Conservation (phyloP, 2,888 invertebrate species). For the Beris chalybata region DNA sequence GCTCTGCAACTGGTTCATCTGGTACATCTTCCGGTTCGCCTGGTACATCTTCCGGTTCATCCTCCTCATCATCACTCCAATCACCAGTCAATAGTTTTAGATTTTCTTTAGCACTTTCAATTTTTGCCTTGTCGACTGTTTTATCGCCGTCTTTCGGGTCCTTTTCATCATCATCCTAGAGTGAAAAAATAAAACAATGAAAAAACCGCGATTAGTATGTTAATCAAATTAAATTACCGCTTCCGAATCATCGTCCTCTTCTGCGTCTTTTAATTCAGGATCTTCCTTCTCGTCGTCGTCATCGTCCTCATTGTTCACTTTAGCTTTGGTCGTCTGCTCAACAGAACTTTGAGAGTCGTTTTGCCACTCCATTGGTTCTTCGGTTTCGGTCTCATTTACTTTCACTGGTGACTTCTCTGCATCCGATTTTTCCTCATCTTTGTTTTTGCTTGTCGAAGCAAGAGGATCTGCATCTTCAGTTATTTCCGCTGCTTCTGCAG, state of each 20-base stretch:
- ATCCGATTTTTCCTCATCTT: constrained; percentile 16
- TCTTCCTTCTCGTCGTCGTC: constrained; percentile 31
- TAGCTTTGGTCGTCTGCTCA: background rate
- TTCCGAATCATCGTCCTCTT: constrained; percentile 27
- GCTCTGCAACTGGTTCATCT: background rate
- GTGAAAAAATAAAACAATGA: constrained; percentile 2
- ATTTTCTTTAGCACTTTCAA: constrained; percentile 24
- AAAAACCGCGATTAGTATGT: background rate
- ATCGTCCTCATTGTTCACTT: constrained; percentile 35
- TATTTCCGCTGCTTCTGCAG: constrained; percentile 1
- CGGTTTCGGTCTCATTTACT: constrained; percentile 37
- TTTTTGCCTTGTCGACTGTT: constrained; percentile 43
- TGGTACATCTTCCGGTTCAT: constrained; percentile 45
- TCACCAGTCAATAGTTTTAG: constrained; percentile 50
- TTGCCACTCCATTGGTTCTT: constrained; percentile 33
- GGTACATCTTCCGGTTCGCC: constrained; percentile 10
- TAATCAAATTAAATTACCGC: background rate
- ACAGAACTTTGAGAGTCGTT: constrained; percentile 4
- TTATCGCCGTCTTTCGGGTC: constrained; percentile 49
- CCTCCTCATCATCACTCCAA: constrained; percentile 55
- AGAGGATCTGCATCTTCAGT: no score
- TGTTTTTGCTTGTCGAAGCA: constrained; percentile 9
- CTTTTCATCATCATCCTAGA: constrained; percentile 25
- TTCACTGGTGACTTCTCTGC: constrained; percentile 10
- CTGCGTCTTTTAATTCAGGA: constrained; percentile 35